These are phyloP conservation scores for Pomacea maculata DNA, from an alignment of 1,140 invertebrate genomes.

Conservation along the genomic window DNA sequence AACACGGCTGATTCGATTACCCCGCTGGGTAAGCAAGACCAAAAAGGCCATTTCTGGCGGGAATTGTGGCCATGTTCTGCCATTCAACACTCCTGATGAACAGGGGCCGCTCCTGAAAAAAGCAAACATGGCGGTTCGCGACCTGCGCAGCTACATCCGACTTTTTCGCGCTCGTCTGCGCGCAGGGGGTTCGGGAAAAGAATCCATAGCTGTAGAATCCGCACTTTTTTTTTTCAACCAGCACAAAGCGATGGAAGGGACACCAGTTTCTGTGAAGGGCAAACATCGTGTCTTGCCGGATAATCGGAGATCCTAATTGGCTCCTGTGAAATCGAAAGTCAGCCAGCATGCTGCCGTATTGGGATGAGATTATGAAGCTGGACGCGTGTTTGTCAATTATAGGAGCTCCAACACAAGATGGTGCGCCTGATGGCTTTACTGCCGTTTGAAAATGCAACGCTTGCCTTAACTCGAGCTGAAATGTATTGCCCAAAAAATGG, in stretches of 20 bases:
- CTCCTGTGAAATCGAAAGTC: too few relatives aligned
- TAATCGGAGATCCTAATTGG: not conserved
- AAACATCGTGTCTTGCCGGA: not conserved
- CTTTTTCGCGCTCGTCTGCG: not conserved
- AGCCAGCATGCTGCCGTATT: too few relatives aligned
- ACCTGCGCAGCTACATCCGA: slow-evolving; percentile 7
- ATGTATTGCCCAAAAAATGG: too few relatives aligned
- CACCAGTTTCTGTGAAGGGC: slow-evolving; percentile 1
- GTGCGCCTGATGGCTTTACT: too few relatives aligned
- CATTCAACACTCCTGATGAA: slow-evolving; percentile 7
- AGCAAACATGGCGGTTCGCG: slow-evolving; percentile 8
- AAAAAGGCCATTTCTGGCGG: slow-evolving; percentile 1
- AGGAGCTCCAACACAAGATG: too few relatives aligned
- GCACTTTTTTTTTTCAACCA: not conserved
- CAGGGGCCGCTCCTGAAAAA: not conserved
- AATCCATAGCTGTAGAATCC: not conserved
- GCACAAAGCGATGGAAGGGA: not conserved
- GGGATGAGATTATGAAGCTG: too few relatives aligned
- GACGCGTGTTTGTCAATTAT: too few relatives aligned
- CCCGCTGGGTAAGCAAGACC: slow-evolving; percentile 13
- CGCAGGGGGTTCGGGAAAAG: not conserved
- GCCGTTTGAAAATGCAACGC: too few relatives aligned
- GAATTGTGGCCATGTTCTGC: slow-evolving; percentile 12
- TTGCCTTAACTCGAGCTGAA: too few relatives aligned
- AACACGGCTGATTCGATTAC: slow-evolving; percentile 24